phyloP scores from a whole-genome alignment of 2,888 invertebrate genomes.

The Rotaria sp. region DNA sequence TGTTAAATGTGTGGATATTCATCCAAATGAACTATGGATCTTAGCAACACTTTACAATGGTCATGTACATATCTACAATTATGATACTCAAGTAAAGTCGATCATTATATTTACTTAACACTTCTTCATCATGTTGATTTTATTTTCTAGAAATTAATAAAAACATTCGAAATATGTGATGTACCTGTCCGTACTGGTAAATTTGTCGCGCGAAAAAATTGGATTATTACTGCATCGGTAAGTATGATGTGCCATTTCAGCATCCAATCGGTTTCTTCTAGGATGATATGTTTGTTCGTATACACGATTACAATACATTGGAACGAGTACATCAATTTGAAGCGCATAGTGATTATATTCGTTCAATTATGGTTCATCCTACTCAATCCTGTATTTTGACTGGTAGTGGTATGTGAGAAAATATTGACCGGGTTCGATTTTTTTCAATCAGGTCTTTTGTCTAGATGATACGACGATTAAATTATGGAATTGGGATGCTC shows the following conservation, averaged over 20 bases:
- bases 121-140: neutral
- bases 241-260: neutral
- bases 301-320: conserved; percentile 95
- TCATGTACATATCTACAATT: conserved; percentile 98
- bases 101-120: neutral
- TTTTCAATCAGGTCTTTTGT: neutral
- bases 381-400: conserved; percentile 92
- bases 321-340: conserved; percentile 91
- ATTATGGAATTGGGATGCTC: conserved; percentile 98
- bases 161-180: conserved; percentile 70
- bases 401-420: conserved; percentile 62
- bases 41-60: conserved; percentile 94
- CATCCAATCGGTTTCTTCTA: neutral
- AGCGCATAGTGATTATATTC: conserved; percentile 94
- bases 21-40: conserved; percentile 97
- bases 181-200: conserved; percentile 83
- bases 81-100: conserved; percentile 70
- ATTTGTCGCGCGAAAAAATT: conserved; percentile 93
- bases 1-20: conserved; percentile 93
- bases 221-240: conserved; percentile 79
- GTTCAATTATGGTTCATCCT: conserved; percentile 91
- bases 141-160: conserved; percentile 56
- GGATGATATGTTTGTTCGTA: conserved; percentile 66
- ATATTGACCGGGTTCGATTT: too few species aligned
- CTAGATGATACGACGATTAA: conserved; percentile 95